These are phyloP conservation scores for Danio aesculapii DNA, from an alignment of 2,797 vertebrate genomes.

Conservation along the genomic window DNA sequence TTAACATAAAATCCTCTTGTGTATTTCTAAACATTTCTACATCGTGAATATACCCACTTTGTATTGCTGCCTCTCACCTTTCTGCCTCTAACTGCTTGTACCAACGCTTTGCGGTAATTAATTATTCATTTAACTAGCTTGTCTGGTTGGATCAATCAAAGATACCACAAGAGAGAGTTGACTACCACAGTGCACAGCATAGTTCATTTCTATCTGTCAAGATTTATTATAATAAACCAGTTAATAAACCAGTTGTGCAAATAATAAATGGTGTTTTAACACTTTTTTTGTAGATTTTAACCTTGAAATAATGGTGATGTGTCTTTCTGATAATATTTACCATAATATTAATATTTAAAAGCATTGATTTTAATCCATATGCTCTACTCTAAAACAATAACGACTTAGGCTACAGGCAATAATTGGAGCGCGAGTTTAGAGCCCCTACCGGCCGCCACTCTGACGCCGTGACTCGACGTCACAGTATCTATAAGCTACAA, in stretches of 20 bases:
- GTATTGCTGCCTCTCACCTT: constrained; percentile 36
- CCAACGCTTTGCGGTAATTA: constrained; percentile 52
- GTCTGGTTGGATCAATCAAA: constrained; percentile 43
- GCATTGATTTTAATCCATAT: constrained; percentile 29
- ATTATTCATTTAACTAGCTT: constrained; percentile 57
- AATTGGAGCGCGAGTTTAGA: constrained; percentile 69
- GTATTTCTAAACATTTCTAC: not conserved
- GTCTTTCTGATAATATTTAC: not conserved
- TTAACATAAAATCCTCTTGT: not conserved
- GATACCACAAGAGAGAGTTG: constrained; percentile 23
- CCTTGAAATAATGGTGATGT: not conserved
- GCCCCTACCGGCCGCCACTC: constrained; percentile 82
- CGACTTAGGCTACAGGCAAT: constrained; percentile 72
- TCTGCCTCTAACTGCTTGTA: constrained; percentile 49
- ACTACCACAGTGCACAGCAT: constrained; percentile 11
- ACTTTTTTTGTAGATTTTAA: not conserved
- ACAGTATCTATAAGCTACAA: constrained; percentile 65
- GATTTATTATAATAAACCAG: not conserved
- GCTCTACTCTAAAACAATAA: constrained; percentile 50
- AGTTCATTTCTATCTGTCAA: not conserved
- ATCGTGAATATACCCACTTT: not conserved
- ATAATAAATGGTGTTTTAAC: not conserved
- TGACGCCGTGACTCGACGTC: constrained; percentile 90
- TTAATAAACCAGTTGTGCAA: not conserved
- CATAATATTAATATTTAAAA: not conserved